Percentiles rank a stretch among this genome's conserved stretches.
These are phyloP conservation scores for Pandemis heparana DNA, from an alignment of 2,888 invertebrate species.

Conservation along the genomic window DNA sequence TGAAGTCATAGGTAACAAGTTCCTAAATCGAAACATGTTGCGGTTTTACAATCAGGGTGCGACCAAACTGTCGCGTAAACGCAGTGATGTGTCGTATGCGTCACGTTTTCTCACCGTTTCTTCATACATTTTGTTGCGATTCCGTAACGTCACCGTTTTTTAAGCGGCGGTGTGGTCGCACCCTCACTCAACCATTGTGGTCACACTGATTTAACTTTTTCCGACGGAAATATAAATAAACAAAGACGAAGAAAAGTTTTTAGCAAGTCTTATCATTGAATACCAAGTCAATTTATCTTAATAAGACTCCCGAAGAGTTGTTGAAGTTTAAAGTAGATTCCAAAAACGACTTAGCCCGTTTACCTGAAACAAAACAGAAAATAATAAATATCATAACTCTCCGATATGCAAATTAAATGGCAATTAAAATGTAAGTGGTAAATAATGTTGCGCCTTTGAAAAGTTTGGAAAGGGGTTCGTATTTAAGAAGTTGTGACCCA, in stretches of 20 bases:
- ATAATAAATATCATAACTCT: conserved; percentile 25
- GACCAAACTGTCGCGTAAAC: no score
- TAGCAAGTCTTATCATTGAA: conserved; percentile 8
- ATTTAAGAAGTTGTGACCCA: conserved; percentile 51
- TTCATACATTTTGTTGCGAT: no score
- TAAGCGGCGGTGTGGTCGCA: no score
- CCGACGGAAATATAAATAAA: not conserved
- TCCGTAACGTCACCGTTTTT: no score
- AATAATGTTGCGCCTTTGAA: conserved; percentile 48
- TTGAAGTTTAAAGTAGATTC: conserved; percentile 6
- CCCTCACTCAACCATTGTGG: not conserved
- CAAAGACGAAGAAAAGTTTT: not conserved
- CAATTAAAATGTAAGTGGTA: conserved; percentile 51
- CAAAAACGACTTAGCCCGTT: conserved; percentile 18
- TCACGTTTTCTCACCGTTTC: no score
- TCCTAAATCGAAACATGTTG: not conserved
- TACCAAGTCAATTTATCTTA: conserved; percentile 9
- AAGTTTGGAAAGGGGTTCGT: conserved; percentile 48
- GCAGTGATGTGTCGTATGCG: no score
- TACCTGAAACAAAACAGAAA: conserved; percentile 40
- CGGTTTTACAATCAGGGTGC: no score
- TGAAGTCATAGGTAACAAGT: not conserved
- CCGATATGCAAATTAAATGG: conserved; percentile 49
- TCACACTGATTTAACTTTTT: not conserved
- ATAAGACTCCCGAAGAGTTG: not conserved